Evolutionary conservation across 1,140 invertebrate species (phyloP).

Genomic region (Agrypnia vestita): DNA sequence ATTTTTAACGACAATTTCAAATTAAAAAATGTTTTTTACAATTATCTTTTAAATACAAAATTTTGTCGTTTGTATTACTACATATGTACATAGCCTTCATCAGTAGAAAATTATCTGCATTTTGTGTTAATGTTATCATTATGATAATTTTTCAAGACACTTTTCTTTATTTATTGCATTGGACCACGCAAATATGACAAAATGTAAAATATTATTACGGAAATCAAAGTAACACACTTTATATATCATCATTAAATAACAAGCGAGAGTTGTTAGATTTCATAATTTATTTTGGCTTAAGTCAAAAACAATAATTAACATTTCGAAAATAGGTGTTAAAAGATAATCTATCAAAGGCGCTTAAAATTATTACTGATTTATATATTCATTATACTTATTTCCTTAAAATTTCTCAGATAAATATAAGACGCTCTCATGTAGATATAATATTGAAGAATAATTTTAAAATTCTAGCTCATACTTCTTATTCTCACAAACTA

Average conservation of each 20-base stretch:
- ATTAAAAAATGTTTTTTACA: too few species aligned
- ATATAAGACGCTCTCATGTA: not conserved
- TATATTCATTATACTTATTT: too few species aligned
- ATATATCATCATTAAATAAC: not conserved
- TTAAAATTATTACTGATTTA: too few species aligned
- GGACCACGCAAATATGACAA: constrained; percentile 17
- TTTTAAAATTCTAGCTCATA: not conserved
- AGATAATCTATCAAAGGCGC: too few species aligned
- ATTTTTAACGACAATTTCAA: too few species aligned
- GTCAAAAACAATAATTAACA: not conserved
- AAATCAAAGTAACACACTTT: not conserved
- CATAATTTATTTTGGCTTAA: not conserved
- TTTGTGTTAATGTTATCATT: constrained; percentile 27
- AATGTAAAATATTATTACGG: constrained; percentile 3
- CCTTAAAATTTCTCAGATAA: not conserved
- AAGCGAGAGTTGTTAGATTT: not conserved
- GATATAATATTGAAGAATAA: not conserved
- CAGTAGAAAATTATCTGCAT: constrained; percentile 19
- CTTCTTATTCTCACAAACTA: too few species aligned
- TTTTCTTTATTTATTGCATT: constrained; percentile 9
- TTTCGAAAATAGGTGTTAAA: too few species aligned
- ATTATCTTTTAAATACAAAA: too few species aligned
- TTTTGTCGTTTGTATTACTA: too few species aligned
- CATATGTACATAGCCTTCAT: not conserved
- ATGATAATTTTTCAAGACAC: constrained; percentile 23